Base-by-base conservation (phyloP, 2,888 invertebrate genomes). In the Acleris laterana region DNA sequence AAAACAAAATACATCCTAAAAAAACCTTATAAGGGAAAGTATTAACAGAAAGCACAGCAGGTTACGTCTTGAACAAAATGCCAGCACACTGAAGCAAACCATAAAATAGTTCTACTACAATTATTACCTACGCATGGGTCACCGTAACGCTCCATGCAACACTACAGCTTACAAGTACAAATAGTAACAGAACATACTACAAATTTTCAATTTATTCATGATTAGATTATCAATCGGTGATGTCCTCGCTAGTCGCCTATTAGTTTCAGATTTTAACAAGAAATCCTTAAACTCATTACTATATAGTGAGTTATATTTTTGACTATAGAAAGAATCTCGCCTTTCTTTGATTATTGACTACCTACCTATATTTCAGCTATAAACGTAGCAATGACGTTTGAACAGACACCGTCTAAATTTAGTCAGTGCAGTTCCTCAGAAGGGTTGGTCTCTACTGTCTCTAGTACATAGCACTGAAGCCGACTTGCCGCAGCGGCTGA, bases 41-140 rank as follows among this genome's bases (percentile, higher is more conserved):
- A 85, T 84, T 83, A 88, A 88, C 85, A 87, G 87, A 79, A 90
- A 91, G 89, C 89, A 89, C 86, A 84, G 87, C 86, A 84, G 80
- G 83, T 89, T 85, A 82, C 81, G 83, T 84, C 82, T 82, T 76
- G 76, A 84, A 86, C 81, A 81, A 84, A 84, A 85, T 85, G 76
- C 82, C 83, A 87, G 87, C 84, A 87, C 82, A 79, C 84, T 80
- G 80, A 85, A 87, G 85, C 85, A 72, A 87, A 82, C 72, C 75
- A 81, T 81, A 82, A 81, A 77, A 74, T 77, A 82, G 83, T 84
- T 16, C 80, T 61, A 46, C 28, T 25, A 86, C 79, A 76, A 78
- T 76, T 78, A 72, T 81, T 81, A 83, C 70, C 83, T 85, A 84
- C 77, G 73, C 75, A 76, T 72, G 77, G 77, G 72, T 71, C 70